Evolutionary conservation across 2,888 invertebrate genomes (phyloP), one percentile per base, ranked within the genome.

Genomic region (Cephus sareptanus): DNA sequence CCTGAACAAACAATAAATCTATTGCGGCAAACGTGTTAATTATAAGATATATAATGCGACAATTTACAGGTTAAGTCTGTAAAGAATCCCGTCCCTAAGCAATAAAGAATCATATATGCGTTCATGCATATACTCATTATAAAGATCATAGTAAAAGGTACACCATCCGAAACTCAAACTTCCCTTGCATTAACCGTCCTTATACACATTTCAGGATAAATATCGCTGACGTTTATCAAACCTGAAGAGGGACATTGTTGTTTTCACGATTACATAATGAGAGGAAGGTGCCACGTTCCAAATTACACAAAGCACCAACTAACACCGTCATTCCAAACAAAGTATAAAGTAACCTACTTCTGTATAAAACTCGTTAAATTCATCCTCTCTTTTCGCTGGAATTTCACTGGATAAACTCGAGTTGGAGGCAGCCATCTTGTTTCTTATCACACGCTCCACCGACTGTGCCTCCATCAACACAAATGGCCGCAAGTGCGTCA

Each of bases 291-390:
- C 71, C 71, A 71, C 12, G 31, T 71, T 71, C 71, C 1, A 56
- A 23, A 23, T 56, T 6, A 15, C 56, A 56, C 56, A 56, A 56
- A 9, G 56, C 23, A 56, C 56, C 56, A 56, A 56, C 56, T 23
- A 23, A 23, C 56, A 23, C 56, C 56, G 23, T 9, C 1, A 56
- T 56, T 4, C 23, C 23, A 56, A 23, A 23, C 23, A 56, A 56
- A 71, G 1, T 71, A 34, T 31, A 71, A 71, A 71, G 33, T 31
- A 34, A 92, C 92, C 92, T 94, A 96, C 97, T 94, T 97, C 97
- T 12, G 95, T 93, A 89, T 97, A 97, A 92, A 97, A 97, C 85
- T 95, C 95, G 86, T 96, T 95, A 89, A 97, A 97, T 82, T 95
- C 95, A 86, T 95, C 95, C 84, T 94, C 95, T 88, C 94, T 95